phyloP scores from a whole-genome alignment of 2,797 vertebrate species.

The Phalloptychus januarius region DNA sequence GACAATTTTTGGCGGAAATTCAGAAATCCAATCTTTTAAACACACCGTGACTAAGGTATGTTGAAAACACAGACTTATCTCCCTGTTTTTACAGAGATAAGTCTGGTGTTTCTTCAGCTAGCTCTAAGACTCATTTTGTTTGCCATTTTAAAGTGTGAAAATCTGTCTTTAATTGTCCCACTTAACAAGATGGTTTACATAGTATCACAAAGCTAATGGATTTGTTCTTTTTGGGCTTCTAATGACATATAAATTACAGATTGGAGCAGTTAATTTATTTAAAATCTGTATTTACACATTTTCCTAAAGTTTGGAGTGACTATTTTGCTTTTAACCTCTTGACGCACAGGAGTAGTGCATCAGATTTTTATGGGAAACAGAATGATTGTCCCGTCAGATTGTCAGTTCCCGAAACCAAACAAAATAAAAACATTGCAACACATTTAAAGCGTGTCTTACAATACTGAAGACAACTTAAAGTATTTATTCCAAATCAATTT shows the following conservation, averaged over 20 bases:
- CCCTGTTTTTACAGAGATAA: not conserved
- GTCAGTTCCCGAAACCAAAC: too few relatives aligned
- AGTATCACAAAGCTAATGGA: not conserved
- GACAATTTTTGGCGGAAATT: not conserved
- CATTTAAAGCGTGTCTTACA: not conserved
- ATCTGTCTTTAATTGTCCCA: not conserved
- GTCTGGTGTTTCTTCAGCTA: not conserved
- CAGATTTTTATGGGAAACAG: too few relatives aligned
- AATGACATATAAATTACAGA: not conserved
- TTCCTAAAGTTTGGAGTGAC: not conserved
- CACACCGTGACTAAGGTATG: not conserved
- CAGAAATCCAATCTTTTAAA: not conserved
- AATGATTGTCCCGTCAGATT: too few relatives aligned
- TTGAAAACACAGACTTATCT: too few relatives aligned
- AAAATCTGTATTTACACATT: not conserved
- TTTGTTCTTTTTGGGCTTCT: not conserved
- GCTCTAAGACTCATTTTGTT: not conserved
- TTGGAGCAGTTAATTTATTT: not conserved
- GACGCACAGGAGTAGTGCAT: too few relatives aligned
- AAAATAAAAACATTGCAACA: not conserved
- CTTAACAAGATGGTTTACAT: not conserved
- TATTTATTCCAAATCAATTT: not conserved
- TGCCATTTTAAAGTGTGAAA: not conserved
- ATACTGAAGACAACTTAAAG: not conserved
- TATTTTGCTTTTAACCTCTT: not conserved